Evolutionary conservation across 2,888 invertebrate genomes (phyloP).

Genomic region (Lobophora halterata): DNA sequence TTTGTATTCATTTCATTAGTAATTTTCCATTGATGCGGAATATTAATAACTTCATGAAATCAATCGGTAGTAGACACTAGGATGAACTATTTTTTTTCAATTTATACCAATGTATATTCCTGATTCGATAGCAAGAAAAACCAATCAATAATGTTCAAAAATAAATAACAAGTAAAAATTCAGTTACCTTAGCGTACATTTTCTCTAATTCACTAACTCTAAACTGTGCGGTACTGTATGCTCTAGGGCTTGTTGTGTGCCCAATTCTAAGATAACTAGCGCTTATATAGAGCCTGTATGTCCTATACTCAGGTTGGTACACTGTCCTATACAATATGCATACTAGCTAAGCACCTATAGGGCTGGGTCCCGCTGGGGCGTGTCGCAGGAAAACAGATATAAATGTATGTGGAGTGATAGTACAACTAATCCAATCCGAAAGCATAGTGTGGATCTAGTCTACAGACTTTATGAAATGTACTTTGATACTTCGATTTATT

Average conservation of each 20-base stretch:
- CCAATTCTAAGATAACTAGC: conserved; percentile 66
- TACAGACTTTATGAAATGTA: no score
- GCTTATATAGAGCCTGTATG: conserved; percentile 69
- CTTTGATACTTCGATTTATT: no score
- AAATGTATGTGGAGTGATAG: conserved; percentile 63
- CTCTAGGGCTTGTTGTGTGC: conserved; percentile 71
- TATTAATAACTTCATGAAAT: no score
- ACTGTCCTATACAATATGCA: conserved; percentile 69
- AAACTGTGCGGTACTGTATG: conserved; percentile 59
- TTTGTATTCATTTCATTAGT: no score
- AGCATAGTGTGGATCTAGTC: conserved; percentile 45
- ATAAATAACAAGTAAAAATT: no score
- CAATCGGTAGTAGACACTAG: no score
- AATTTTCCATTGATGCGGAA: no score
- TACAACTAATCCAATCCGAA: conserved; percentile 54
- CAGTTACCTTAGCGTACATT: conserved; percentile 74
- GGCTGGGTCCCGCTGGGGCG: conserved; percentile 49
- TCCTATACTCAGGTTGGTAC: conserved; percentile 8
- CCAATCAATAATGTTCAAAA: no score
- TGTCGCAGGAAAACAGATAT: conserved; percentile 55
- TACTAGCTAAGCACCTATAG: conserved; percentile 40
- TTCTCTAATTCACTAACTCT: conserved; percentile 56
- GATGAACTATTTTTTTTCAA: no score
- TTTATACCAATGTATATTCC: no score
- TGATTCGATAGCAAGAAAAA: no score